Evolutionary conservation across 2,888 invertebrate species (phyloP).

Genomic region (Mycalesis mineus): DNA sequence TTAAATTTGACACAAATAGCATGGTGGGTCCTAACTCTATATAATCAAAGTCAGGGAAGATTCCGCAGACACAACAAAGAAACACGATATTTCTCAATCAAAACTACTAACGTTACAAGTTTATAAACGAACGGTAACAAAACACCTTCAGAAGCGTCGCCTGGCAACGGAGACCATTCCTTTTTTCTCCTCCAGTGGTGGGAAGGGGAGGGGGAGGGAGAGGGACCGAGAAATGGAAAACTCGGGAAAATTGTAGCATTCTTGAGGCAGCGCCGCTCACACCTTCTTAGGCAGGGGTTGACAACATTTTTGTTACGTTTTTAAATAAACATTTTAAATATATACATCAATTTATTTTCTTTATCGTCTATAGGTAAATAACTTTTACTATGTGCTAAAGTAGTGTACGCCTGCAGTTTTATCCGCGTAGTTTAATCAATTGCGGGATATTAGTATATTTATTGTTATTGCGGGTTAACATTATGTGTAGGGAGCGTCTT

Average conservation of each 20-base stretch:
- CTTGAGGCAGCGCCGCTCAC: slow-evolving; percentile 77
- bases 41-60: too few species aligned
- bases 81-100: slow-evolving; percentile 23
- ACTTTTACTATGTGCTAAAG: too few species aligned
- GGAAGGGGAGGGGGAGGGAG: slow-evolving; percentile 38
- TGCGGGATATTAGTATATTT: too few species aligned
- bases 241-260: slow-evolving; percentile 79
- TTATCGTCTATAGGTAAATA: too few species aligned
- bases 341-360: too few species aligned
- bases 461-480: too few species aligned
- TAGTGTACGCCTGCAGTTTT: too few species aligned
- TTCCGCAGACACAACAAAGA: not conserved
- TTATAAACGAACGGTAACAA: slow-evolving; percentile 26
- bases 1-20: too few species aligned
- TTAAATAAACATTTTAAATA: not conserved
- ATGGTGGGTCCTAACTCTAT: too few species aligned
- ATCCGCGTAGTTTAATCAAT: too few species aligned
- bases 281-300: slow-evolving; percentile 63
- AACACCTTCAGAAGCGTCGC: slow-evolving; percentile 47
- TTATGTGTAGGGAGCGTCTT: too few species aligned
- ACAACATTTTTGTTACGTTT: slow-evolving; percentile 47
- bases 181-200: slow-evolving; percentile 53
- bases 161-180: slow-evolving; percentile 61
- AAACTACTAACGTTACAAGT: slow-evolving; percentile 20
- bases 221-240: slow-evolving; percentile 76